Base-by-base conservation (phyloP, 2,113 vertebrate species). In the Gasterosteus aculeatus region DNA sequence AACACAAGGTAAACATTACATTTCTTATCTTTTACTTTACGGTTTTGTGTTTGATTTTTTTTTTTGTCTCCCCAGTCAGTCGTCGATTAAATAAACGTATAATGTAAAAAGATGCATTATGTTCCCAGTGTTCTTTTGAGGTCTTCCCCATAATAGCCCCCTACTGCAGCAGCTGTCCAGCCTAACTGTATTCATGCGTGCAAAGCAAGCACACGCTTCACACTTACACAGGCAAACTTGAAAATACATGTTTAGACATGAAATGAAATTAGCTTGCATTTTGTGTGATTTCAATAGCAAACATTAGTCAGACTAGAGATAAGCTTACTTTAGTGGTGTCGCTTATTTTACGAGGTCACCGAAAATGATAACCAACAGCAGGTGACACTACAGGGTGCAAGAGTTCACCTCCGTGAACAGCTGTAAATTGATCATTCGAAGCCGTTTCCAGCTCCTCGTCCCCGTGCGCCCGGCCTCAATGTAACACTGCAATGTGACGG, bases 1-100 rank as follows among this genome's bases (percentile, higher is more conserved):
- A 95, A 95, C 95, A 96, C 93, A 95, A 98, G 96, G 96, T 97
- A 97, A 97, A 97, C 94, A 95, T 90, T 41, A 89, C 91, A 75
- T 75, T 84, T 78, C 83, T 82, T 78, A 87, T 80, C 82, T 71
- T 72, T 73, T 60, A 33, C 81, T 83, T 77, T 69, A 81, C 85
- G 12, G 80, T 75, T 72, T 78, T 75, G 83, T 75, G 41, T 53
- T 85, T 78, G 3, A 44, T 69, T 81, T 78, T 19, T 70, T 78
- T 19, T 70, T 80, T 75, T 68, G 58, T 85, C 18, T 80, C 46
- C 66, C 71, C 68, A 81, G 75, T 85, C 68, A 58, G 19, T 61
- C 61, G 67, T 76, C 60, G 67, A 81, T 81, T 22, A 59, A 65
- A 79, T 71, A 12, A 69, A 80, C 81, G 44, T 59, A 62, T 76